Base-by-base conservation (phyloP, 2,888 invertebrate genomes). In the Coelogynopora nodosa region DNA sequence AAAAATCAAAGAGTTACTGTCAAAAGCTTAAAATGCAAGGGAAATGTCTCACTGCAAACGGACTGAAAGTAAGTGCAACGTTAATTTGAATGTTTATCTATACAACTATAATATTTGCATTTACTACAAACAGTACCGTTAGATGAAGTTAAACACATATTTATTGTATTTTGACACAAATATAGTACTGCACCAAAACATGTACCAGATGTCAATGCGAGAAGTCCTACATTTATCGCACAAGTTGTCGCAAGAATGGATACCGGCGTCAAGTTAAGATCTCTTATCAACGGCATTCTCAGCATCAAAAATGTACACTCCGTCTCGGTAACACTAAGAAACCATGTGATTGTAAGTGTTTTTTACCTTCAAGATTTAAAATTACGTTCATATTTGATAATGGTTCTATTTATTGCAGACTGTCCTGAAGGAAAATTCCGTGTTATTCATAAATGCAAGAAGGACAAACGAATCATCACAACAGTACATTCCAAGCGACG, bases 401-500 rank as follows among this genome's bases (percentile, higher is more conserved):
- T 74, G 5, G 74, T 49, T 18, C 49, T 49, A 5, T n/a, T 2
- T 82, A 27, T 30, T 81, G 67, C 74, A 85, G 85, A 31, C 1
- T 85, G 85, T 26, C 49, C 67, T 27, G 30, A 67, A 26, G 74
- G 74, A 5, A 27, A 67, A 23, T 85, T 67, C 67, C 67, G 74
- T 28, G 85, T 85, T 0, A 49, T 85, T 81, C 85, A 85, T 1
- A 85, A 85, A 67, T 85, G 85, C 30, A 85, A 85, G 23, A 85
- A 85, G 30, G 28, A 67, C 23, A 74, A 67, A 18, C 67, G 85
- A 67, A 27, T 67, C 74, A 85, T 85, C 49, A 67, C 85, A 13
- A 85, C 85, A 0, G 30, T 85, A 26, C 85, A 30, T n/a, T 85
- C 85, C n/a, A 2, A 27, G 1, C 1, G 23, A 27, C 30, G 67